Evolutionary conservation across 2,888 invertebrate genomes (phyloP), one percentile per base, ranked within the genome.

Genomic region (Cephus nigrinus): DNA sequence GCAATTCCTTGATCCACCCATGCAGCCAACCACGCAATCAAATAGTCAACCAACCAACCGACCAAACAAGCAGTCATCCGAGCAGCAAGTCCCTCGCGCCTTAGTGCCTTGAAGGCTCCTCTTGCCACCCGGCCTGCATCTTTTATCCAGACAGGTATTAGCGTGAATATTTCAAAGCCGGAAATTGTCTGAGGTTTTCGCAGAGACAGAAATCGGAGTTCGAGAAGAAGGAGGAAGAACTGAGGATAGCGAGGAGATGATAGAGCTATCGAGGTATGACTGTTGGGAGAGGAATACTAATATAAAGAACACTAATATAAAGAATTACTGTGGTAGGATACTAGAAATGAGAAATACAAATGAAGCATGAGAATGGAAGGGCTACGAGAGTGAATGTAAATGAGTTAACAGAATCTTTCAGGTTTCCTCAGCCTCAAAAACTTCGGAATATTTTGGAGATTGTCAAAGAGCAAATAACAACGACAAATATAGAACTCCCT

Each of bases 131-230:
- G 15, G 31, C 23, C 12, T 75, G 74, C 34, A 75, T 77, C 74
- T 75, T 75, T 75, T 75, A 77, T 77, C 68, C 77, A n/a, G 9
- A 1, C 33, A 40, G 76, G 75, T 77, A 77, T 77, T 75, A 77
- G 40, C 75, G 69, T 77, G 77, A 77, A 77, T 77, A 75, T 75
- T 75, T 77, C 32, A 77, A 71, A 15, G 69, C 15, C 74, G 77
- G 77, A 77, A 77, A 77, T 77, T 77, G 75, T 77, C 35, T 69
- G 36, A 75, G 75, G 75, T 77, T 77, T 75, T 75, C 35, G 34
- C 12, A 15, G 71, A 71, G 12, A 71, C 71, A 31, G 31, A 32
- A 31, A 71, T 71, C 55, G 23, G 23, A 55, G 23, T 15, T 55
- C 9, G 23, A 23, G 9, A 40, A 40, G 55, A 55, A 55, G 23